Conservation (phyloP, 2,888 invertebrate species). For the Amaurobius ferox region DNA sequence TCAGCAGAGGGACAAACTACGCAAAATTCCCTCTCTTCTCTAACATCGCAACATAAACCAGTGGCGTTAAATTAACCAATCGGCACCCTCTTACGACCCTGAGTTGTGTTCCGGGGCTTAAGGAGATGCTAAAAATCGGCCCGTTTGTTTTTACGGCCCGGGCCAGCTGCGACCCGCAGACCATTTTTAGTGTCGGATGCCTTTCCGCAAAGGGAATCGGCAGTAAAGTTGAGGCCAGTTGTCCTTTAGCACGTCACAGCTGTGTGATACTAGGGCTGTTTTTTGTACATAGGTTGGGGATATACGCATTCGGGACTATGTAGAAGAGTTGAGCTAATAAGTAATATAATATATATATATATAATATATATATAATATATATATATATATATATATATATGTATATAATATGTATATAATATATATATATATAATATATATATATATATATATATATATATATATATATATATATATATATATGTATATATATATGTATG, state of each 20-base stretch:
- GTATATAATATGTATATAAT: too few species aligned
- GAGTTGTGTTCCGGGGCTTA: conserved; percentile 35
- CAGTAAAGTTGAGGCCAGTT: conserved; percentile 52
- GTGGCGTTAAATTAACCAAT: conserved; percentile 71
- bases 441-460: too few species aligned
- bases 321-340: too few species aligned
- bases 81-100: conserved; percentile 61
- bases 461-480: too few species aligned
- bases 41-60: conserved; percentile 48
- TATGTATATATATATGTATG: too few species aligned
- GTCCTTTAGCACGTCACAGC: conserved; percentile 51
- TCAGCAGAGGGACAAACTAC: conserved; percentile 25
- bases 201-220: conserved; percentile 65
- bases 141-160: conserved; percentile 69
- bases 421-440: too few species aligned
- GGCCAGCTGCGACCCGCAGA: conserved; percentile 51
- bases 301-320: too few species aligned
- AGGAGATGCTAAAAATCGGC: conserved; percentile 56
- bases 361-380: too few species aligned
- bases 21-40: conserved; percentile 52
- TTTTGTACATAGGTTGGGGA: conserved; percentile 52
- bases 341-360: too few species aligned
- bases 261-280: conserved; percentile 28
- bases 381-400: too few species aligned
- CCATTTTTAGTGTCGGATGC: conserved; percentile 52